Conservation (phyloP, 1,140 invertebrate species). For the Psix sp. region DNA sequence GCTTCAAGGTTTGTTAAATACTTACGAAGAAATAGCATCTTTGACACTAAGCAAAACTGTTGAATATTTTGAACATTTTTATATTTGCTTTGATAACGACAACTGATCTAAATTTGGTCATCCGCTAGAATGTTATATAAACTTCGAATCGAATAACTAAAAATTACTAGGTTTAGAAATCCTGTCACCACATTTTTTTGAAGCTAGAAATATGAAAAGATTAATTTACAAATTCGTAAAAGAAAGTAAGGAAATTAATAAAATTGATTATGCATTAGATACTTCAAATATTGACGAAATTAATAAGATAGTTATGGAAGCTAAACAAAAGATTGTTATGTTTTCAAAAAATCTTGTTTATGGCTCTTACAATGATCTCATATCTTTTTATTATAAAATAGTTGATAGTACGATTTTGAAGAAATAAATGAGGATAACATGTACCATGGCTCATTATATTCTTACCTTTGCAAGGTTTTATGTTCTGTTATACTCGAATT, state of each 20-base stretch:
- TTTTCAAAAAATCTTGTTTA: no score
- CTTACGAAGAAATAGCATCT: neutral
- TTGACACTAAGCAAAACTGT: neutral
- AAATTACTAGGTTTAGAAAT: neutral
- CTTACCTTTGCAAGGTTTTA: no score
- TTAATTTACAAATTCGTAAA: constrained; percentile 12
- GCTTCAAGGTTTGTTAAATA: neutral
- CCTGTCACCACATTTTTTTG: constrained; percentile 12
- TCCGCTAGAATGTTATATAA: neutral
- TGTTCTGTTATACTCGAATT: no score
- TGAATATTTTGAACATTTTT: neutral
- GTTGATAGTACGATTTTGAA: no score
- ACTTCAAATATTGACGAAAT: constrained; percentile 7
- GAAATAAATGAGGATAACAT: no score
- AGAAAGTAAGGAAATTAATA: neutral
- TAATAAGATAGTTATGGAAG: no score
- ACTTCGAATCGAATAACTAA: neutral
- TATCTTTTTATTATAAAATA: no score
- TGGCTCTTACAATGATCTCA: no score
- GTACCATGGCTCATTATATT: no score
- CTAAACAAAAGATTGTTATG: no score
- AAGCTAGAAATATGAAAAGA: constrained; percentile 24
- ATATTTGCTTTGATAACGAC: neutral
- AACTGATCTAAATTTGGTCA: neutral
- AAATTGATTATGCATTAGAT: constrained; percentile 3